phyloP scores from a whole-genome alignment of 2,888 invertebrate genomes.

The Antheraea yamamai region DNA sequence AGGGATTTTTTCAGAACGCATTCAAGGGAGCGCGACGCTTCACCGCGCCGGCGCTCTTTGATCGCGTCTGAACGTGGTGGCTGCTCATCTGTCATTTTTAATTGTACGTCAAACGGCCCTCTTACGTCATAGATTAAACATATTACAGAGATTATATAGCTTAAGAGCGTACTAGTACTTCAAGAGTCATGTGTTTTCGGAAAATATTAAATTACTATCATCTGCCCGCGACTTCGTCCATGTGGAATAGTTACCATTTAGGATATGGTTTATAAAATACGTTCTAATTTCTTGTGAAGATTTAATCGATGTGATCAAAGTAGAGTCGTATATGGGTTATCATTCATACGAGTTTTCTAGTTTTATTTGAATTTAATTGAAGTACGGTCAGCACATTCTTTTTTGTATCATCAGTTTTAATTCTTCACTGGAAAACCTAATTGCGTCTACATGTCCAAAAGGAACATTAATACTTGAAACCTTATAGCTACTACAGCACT shows the following conservation, averaged over 20 bases:
- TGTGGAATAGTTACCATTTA: too few relatives aligned
- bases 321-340: not conserved
- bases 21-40: conserved; percentile 31
- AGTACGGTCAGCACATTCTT: too few relatives aligned
- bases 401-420: too few relatives aligned
- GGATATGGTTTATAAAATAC: too few relatives aligned
- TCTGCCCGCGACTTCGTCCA: too few relatives aligned
- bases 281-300: not conserved
- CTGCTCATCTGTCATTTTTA: conserved; percentile 79
- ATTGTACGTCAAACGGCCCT: conserved; percentile 65
- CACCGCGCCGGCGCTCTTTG: conserved; percentile 60
- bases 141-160: not conserved
- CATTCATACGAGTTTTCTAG: not conserved
- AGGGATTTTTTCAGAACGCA: conserved; percentile 24
- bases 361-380: too few relatives aligned
- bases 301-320: not conserved
- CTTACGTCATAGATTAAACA: conserved; percentile 8
- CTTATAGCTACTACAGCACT: too few relatives aligned
- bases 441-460: too few relatives aligned
- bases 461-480: too few relatives aligned
- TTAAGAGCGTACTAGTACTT: not conserved
- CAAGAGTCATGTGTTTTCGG: not conserved
- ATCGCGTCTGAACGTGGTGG: conserved; percentile 63
- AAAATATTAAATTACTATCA: not conserved
- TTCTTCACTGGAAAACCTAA: too few relatives aligned